Percentiles rank a stretch among this genome's conserved stretches.
Conservation (phyloP, 2,113 vertebrate genomes). For the Lota lota region DNA sequence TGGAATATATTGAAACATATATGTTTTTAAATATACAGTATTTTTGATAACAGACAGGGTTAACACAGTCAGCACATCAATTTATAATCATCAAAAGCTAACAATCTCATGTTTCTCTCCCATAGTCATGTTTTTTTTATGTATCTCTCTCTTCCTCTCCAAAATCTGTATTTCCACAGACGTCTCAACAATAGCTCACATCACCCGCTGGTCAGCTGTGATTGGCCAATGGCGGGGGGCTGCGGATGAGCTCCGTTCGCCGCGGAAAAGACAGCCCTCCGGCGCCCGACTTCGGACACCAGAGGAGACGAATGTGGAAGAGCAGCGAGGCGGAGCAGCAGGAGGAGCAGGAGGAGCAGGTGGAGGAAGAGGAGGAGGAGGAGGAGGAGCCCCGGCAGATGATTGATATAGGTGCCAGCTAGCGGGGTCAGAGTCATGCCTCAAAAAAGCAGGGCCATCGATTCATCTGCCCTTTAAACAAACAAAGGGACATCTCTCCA, state of each 20-base stretch:
- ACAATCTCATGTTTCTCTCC: slow-evolving; percentile 11
- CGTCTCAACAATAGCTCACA: slow-evolving; percentile 22
- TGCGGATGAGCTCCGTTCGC: slow-evolving; percentile 42
- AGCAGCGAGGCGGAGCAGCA: slow-evolving; percentile 51
- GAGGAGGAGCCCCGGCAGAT: slow-evolving; percentile 41
- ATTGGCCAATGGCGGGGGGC: slow-evolving; percentile 29
- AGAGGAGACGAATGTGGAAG: slow-evolving; percentile 59
- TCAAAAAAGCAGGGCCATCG: slow-evolving; percentile 70
- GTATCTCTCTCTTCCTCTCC: slow-evolving; percentile 20
- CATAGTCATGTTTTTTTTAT: not conserved
- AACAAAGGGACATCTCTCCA: slow-evolving; percentile 66
- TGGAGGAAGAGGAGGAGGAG: slow-evolving; percentile 30
- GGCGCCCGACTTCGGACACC: slow-evolving; percentile 8
- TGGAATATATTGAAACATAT: too few relatives aligned
- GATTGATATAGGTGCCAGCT: slow-evolving; percentile 73
- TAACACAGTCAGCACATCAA: too few relatives aligned
- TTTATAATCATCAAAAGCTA: too few relatives aligned
- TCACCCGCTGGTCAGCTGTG: slow-evolving; percentile 33
- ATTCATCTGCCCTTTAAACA: slow-evolving; percentile 75
- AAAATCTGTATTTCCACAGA: slow-evolving; percentile 29
- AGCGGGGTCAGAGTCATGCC: slow-evolving; percentile 72
- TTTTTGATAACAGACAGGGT: too few relatives aligned
- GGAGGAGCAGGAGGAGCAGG: too few relatives aligned
- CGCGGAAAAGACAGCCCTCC: slow-evolving; percentile 47
- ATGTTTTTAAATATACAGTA: too few relatives aligned